Evolutionary conservation across 1,140 invertebrate species (phyloP), one percentile per base, ranked within the genome.

Genomic region (Tetraneura akinire): DNA sequence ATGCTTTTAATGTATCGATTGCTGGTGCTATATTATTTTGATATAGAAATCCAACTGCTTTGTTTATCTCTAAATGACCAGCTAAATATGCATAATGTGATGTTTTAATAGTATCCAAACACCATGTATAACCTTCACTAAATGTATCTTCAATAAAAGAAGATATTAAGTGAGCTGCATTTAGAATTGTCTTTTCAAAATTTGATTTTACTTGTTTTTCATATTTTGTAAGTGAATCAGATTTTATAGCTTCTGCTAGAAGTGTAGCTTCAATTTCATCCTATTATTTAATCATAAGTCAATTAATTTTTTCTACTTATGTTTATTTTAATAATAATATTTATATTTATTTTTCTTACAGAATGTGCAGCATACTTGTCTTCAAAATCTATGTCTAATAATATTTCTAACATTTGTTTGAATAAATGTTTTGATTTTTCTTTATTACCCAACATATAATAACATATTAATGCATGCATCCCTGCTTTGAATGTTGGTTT

Each of bases 341-440:
- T 47, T 23, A 45, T 45, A 71, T 49, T 68, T 47, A 26, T 57
- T 10, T 70, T 57, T 37, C 62, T 55, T 60, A 80, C 60, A 64
- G 53, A 62, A 78, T 82, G 64, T 23, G 81, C 64, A 23, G 57
- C 62, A 32, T 81, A 82, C 82, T 81, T 78, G 57, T 81, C 80
- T 53, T 70, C 81, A 71, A 53, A 68, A 81, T 81, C 78, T 81
- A 92, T 88, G 84, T 95, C 91, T 26, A 94, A 85, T 73, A 94
- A 93, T 73, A 98, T 93, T 82, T 96, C 93, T 29, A 99, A 87
- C 81, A 99, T 87, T 82, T 95, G 92, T 81, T 93, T 91, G 87
- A 99, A 99, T 10, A 93, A 91, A 83, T 91, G 91, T 87, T 96
- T 96, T 90, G 98, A 98, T 84, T 95, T 96, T 81, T 98, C 96